Conservation (phyloP, 2,113 vertebrate genomes). For the Camelus bactrianus region DNA sequence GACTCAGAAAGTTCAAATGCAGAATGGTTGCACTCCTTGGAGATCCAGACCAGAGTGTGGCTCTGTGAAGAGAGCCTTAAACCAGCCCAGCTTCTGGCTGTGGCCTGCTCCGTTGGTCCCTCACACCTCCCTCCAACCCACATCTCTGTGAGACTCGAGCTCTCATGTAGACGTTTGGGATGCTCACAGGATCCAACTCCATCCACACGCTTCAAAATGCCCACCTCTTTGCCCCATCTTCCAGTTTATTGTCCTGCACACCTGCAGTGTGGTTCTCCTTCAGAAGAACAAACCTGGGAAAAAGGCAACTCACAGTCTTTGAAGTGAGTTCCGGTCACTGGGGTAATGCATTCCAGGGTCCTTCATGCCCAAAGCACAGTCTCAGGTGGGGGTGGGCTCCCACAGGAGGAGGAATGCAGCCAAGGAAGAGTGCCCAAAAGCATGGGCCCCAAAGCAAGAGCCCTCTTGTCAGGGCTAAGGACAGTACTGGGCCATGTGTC, state of each 20-base stretch:
- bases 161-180: background rate
- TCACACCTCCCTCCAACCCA: background rate
- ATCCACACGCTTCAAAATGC: background rate
- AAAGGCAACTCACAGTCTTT: background rate
- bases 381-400: background rate
- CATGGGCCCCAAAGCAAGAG: background rate
- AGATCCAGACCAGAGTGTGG: background rate
- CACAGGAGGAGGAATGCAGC: background rate
- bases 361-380: background rate
- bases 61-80: background rate
- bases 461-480: background rate
- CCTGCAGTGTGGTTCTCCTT: background rate
- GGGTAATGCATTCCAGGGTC: background rate
- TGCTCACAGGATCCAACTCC: background rate
- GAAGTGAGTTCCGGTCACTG: background rate
- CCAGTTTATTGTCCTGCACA: background rate
- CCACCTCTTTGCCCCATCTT: background rate
- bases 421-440: background rate
- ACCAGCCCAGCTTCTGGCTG: too few relatives aligned
- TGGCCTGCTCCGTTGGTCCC: background rate
- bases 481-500: background rate
- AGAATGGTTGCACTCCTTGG: background rate
- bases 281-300: background rate
- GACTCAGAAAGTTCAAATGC: conserved; percentile 6
- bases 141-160: background rate